phyloP scores from a whole-genome alignment of 2,797 vertebrate genomes.

The Chelon auratus region DNA sequence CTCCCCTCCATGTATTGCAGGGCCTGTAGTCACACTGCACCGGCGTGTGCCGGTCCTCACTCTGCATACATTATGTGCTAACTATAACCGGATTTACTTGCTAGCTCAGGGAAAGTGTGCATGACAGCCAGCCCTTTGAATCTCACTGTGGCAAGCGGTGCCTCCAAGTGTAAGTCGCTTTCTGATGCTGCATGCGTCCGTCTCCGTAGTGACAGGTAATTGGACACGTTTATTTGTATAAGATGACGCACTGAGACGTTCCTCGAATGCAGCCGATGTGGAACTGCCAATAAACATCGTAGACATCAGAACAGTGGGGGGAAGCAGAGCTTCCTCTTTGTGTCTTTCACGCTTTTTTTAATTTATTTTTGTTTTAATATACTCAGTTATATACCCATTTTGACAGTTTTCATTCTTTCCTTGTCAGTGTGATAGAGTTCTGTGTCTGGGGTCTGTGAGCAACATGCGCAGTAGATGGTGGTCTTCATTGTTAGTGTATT shows the following conservation, averaged over 20 bases:
- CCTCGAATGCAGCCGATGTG: constrained; percentile 58
- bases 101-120: constrained; percentile 63
- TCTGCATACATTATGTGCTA: constrained; percentile 69
- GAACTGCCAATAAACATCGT: constrained; percentile 51
- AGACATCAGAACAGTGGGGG: constrained; percentile 26
- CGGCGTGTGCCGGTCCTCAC: constrained; percentile 53
- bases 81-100: constrained; percentile 73
- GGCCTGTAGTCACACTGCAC: constrained; percentile 52
- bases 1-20: constrained; percentile 40
- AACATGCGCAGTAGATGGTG: constrained; percentile 37
- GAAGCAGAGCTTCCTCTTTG: background rate
- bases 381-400: too few relatives aligned
- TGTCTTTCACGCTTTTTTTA: constrained; percentile 7
- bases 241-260: constrained; percentile 38
- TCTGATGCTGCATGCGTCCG: constrained; percentile 42
- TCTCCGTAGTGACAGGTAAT: constrained; percentile 49
- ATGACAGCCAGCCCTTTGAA: constrained; percentile 61
- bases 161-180: constrained; percentile 53
- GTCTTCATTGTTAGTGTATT: constrained; percentile 43
- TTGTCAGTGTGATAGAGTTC: constrained; percentile 19
- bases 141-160: constrained; percentile 56
- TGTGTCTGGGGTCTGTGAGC: constrained; percentile 22
- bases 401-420: constrained; percentile 9
- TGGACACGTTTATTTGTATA: constrained; percentile 57
- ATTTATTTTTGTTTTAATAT: background rate